Evolutionary conservation across 2,888 invertebrate species (phyloP).

Genomic region (Tetropium fuscum): DNA sequence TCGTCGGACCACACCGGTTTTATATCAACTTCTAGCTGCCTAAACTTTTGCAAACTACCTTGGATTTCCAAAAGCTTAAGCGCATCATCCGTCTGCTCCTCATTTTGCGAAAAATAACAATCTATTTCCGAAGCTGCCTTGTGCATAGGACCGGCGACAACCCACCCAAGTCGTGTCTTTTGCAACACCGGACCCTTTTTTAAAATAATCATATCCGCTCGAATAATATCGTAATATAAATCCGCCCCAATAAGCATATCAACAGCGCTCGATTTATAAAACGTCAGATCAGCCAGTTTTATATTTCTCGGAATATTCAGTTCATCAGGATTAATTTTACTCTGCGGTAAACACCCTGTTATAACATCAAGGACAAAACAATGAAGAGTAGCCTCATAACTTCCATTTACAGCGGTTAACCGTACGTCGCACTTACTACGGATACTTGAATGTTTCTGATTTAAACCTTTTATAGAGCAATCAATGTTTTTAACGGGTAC

Average conservation of each 20-base stretch:
- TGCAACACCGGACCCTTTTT: constrained; percentile 6
- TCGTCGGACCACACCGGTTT: constrained; percentile 21
- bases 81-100: too few species aligned
- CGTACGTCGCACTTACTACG: background rate
- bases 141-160: constrained; percentile 7
- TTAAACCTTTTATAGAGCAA: constrained; percentile 1
- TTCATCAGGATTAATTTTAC: background rate
- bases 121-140: background rate
- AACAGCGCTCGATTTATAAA: background rate
- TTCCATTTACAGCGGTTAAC: background rate
- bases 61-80: too few species aligned
- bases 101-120: background rate
- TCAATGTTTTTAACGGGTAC: background rate
- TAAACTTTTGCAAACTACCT: background rate
- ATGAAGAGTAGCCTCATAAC: background rate
- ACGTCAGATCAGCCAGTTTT: constrained; percentile 9
- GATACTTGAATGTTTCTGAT: background rate
- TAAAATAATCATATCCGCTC: background rate
- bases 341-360: background rate
- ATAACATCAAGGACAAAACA: constrained; percentile 11
- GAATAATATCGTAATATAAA: constrained; percentile 6
- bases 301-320: background rate
- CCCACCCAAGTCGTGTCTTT: constrained; percentile 10
- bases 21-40: constrained; percentile 10
- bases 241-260: constrained; percentile 9